phyloP scores from a whole-genome alignment of 2,797 vertebrate species.

The Sarcoramphus papa region DNA sequence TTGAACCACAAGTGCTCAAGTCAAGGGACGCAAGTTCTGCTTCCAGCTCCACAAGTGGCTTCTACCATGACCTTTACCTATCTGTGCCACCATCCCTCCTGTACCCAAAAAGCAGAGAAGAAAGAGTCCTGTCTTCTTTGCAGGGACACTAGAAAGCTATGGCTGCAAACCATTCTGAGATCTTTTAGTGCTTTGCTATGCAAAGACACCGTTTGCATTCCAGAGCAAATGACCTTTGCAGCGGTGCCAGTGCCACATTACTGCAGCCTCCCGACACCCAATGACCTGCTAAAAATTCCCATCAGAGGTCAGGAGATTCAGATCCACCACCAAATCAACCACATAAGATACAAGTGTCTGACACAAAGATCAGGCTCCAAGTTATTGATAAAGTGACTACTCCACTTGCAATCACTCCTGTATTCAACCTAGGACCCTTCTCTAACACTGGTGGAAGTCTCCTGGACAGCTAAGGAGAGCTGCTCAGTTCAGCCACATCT shows the following conservation, averaged over 20 bases:
- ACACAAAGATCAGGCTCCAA: background rate
- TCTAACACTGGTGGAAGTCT: background rate
- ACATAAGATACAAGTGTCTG: background rate
- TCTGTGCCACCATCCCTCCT: background rate
- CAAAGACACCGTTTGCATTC: background rate
- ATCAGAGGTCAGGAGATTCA: background rate
- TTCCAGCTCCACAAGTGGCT: background rate
- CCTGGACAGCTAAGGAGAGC: background rate
- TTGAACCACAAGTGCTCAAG: background rate
- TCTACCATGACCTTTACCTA: background rate
- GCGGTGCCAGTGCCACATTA: background rate
- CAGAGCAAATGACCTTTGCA: background rate
- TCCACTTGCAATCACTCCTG: background rate
- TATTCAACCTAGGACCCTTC: background rate
- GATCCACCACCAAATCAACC: background rate
- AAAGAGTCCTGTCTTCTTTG: background rate
- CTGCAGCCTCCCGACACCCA: background rate
- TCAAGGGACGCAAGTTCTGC: background rate
- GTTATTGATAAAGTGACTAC: background rate
- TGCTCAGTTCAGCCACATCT: background rate
- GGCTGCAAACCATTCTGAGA: background rate
- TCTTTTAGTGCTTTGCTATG: background rate
- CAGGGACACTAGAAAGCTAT: background rate
- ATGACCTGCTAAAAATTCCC: background rate
- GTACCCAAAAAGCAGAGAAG: background rate